Conservation (phyloP, 2,888 invertebrate genomes). For the Thymelicus acteon region DNA sequence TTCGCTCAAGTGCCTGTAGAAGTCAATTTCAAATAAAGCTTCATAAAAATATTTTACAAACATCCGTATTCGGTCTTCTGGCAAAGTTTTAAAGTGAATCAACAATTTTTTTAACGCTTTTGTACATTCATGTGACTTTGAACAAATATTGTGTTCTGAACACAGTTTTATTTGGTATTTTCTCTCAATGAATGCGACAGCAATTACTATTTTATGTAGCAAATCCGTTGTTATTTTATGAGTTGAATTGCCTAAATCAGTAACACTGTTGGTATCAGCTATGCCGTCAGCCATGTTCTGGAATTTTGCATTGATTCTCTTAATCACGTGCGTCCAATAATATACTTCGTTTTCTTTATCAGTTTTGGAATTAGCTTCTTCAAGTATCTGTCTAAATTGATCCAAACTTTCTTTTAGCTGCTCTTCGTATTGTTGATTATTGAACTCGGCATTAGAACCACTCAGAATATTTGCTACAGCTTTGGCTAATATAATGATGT, state of each 20-base stretch:
- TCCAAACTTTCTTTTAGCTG: slow-evolving; percentile 52
- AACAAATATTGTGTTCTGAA: slow-evolving; percentile 55
- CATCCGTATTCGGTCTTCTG: slow-evolving; percentile 51
- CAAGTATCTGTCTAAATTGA: slow-evolving; percentile 53
- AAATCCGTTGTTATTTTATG: slow-evolving; percentile 34
- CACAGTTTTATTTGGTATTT: slow-evolving; percentile 61
- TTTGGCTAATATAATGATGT: slow-evolving; percentile 54
- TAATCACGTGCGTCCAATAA: slow-evolving; percentile 60
- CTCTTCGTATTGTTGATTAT: slow-evolving; percentile 48
- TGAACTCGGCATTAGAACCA: slow-evolving; percentile 39
- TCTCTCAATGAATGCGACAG: slow-evolving; percentile 56
- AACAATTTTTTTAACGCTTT: slow-evolving; percentile 55
- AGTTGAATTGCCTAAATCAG: slow-evolving; percentile 49
- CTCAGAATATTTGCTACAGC: slow-evolving; percentile 54
- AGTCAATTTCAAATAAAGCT: slow-evolving; percentile 50
- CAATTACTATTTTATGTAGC: slow-evolving; percentile 49
- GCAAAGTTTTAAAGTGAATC: slow-evolving; percentile 47
- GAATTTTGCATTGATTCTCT: slow-evolving; percentile 61
- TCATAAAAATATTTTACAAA: slow-evolving; percentile 53
- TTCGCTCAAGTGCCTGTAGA: slow-evolving; percentile 56
- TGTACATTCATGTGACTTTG: slow-evolving; percentile 55
- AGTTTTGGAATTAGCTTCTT: slow-evolving; percentile 48
- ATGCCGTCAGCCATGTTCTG: slow-evolving; percentile 53
- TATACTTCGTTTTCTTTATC: slow-evolving; percentile 48
- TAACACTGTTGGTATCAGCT: slow-evolving; percentile 39